These are phyloP conservation scores for Drosophila mercatorum DNA, from an alignment of 2,888 invertebrate genomes.

Conservation along the genomic window DNA sequence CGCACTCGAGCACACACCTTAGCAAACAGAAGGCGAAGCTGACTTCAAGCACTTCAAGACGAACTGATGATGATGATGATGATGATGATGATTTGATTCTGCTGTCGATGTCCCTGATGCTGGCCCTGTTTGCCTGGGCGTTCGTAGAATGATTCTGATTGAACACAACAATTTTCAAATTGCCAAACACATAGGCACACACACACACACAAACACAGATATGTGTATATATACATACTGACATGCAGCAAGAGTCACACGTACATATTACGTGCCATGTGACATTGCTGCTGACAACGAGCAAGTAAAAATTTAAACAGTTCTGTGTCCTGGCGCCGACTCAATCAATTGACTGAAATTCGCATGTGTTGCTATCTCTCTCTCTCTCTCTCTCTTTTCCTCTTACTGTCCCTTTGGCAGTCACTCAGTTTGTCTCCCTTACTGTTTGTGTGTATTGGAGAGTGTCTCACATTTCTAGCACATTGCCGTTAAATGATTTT, in stretches of 20 bases:
- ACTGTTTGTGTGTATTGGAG: constrained; percentile 22
- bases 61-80: constrained; percentile 25
- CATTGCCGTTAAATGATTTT: constrained; percentile 78
- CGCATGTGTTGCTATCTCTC: constrained; percentile 27
- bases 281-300: constrained; percentile 63
- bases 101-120: constrained; percentile 28
- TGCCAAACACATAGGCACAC: constrained; percentile 53
- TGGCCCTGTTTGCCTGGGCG: constrained; percentile 46
- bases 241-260: constrained; percentile 44
- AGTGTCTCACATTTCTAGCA: constrained; percentile 67
- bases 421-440: not conserved
- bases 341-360: constrained; percentile 73
- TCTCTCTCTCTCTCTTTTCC: not conserved
- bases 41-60: constrained; percentile 18
- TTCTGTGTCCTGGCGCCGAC: constrained; percentile 41
- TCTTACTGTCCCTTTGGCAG: not conserved
- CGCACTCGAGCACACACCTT: constrained; percentile 26
- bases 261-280: constrained; percentile 71
- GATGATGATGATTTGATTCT: constrained; percentile 33
- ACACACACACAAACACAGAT: constrained; percentile 5
- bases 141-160: constrained; percentile 62
- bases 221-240: not conserved
- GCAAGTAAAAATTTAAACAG: constrained; percentile 73
- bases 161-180: constrained; percentile 79
- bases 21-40: constrained; percentile 9